Base-by-base conservation (phyloP, 1,140 invertebrate genomes). In the Apis cerana region DNA sequence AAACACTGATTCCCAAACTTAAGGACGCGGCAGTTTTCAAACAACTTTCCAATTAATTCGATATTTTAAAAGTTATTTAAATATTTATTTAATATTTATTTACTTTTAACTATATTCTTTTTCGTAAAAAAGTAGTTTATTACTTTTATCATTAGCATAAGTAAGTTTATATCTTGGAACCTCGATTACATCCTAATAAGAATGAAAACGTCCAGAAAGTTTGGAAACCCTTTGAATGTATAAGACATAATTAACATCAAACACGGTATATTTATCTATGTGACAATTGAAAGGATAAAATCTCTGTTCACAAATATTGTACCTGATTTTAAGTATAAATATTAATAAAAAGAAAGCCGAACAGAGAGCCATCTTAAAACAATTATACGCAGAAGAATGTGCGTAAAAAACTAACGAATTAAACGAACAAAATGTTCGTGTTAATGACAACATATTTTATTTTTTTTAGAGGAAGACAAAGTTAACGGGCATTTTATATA, bases 171-270 rank as follows among this genome's bases (percentile, higher is more conserved):
- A 21, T 8, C 13, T 70, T 61, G 17, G 8, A 70, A 11, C 1
- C 0, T 21, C 19, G 48, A 8, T 52, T 23, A n/a, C 1, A 12
- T 4, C 10, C 12, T 56, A 54, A 52, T 62, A 17, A 62, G 19
- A 43, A 23, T 15, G 17, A 50, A 64, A 33, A 54, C 75, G 54
- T 65, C 80, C 72, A 19, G 21, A 9, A 68, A 54, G 54, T 48
- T 76, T 68, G 68, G 74, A 64, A 65, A 82, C 76, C 48, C 74
- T 52, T 82, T 82, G 21, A 52, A 56, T 65, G 76, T 81, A 59
- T 75, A 87, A 84, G 86, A 82, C 85, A 88, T 76, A 84, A 72
- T 87, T 87, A 84, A 88, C 86, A 88, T 68, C 82, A 70, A 87
- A 88, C 74, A 88, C 79, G 87, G 78, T 88, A 87, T 87, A 88